A percentile compares a stretch with the other conserved stretches of the same genome.
Conservation (phyloP, 64 coral and sea anemone genomes). For the Hydrozoanthus tunicans region DNA sequence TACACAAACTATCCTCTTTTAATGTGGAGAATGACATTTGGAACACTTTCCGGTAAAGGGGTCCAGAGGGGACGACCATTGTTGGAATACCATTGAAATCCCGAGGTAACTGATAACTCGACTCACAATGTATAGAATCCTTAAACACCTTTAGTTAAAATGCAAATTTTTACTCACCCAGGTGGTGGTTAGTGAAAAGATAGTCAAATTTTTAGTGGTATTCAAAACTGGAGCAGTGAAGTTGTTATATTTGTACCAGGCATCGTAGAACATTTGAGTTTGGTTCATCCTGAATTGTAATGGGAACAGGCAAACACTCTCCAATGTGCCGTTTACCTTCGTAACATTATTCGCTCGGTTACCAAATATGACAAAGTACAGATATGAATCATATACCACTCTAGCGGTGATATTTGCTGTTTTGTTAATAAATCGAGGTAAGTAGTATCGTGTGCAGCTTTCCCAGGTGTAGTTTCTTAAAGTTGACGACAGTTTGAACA, state of each 20-base stretch:
- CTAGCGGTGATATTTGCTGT: background rate
- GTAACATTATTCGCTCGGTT: conserved; percentile 29
- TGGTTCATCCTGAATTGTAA: conserved; percentile 40
- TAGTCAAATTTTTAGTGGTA: conserved; percentile 50
- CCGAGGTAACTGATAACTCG: too few relatives aligned
- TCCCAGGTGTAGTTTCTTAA: conserved; percentile 68
- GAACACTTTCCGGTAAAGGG: too few relatives aligned
- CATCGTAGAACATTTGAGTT: conserved; percentile 42
- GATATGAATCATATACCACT: background rate
- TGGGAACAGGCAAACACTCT: conserved; percentile 20
- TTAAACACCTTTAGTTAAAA: too few relatives aligned
- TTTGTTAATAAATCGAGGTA: conserved; percentile 49
- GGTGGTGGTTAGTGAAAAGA: conserved; percentile 26
- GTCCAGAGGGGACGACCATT: too few relatives aligned
- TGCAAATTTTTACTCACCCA: background rate
- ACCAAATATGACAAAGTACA: background rate
- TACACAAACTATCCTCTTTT: too few relatives aligned
- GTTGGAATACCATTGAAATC: too few relatives aligned
- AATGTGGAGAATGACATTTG: too few relatives aligned
- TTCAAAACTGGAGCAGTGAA: conserved; percentile 50
- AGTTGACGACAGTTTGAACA: conserved; percentile 53
- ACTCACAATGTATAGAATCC: too few relatives aligned
- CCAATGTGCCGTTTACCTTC: background rate
- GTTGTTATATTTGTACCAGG: conserved; percentile 24
- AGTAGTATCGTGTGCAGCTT: conserved; percentile 30